phyloP scores from a whole-genome alignment of 2,113 vertebrate species.

The Aythya baeri region DNA sequence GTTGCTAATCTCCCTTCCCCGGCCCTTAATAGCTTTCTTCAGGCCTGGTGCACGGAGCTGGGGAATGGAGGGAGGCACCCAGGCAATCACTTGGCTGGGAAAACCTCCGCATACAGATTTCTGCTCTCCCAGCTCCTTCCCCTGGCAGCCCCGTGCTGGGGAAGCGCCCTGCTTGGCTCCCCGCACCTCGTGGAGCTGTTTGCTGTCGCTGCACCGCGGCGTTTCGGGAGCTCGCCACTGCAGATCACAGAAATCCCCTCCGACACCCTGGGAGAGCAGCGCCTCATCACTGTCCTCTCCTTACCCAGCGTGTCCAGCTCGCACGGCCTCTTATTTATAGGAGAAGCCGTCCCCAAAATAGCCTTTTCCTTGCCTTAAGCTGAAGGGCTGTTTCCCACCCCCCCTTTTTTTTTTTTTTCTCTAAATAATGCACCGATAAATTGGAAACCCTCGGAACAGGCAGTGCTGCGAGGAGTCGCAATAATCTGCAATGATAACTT shows the following conservation, averaged over 20 bases:
- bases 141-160: neutral
- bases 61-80: neutral
- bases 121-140: neutral
- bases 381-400: neutral
- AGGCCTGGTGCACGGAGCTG: neutral
- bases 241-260: neutral
- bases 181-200: neutral
- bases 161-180: neutral
- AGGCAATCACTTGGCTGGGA: neutral
- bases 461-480: neutral
- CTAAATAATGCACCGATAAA: neutral
- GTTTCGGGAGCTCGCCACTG: neutral
- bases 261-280: neutral
- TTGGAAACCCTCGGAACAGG: neutral
- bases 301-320: neutral
- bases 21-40: neutral
- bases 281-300: neutral
- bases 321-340: constrained; percentile 29
- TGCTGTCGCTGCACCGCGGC: neutral
- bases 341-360: constrained; percentile 28
- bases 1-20: neutral
- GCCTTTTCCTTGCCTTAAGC: neutral
- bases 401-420: neutral
- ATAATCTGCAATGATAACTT: constrained; percentile 39
- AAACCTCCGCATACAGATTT: neutral